phyloP scores from a whole-genome alignment of 2,797 vertebrate genomes.

The Furcifer pardalis region DNA sequence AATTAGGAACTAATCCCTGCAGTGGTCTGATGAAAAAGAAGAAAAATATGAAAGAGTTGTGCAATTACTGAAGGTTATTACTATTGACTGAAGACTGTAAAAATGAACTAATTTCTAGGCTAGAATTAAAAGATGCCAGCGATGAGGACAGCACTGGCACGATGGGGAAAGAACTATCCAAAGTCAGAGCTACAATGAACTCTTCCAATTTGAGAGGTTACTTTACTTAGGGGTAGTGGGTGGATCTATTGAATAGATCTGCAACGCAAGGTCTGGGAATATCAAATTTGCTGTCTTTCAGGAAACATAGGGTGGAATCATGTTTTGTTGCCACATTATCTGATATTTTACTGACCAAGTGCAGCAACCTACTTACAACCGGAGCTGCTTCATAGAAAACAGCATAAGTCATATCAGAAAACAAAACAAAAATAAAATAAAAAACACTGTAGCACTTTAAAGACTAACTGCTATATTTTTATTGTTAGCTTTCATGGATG shows the following conservation, averaged over 20 bases:
- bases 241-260: neutral
- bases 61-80: conserved; percentile 55
- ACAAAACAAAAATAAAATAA: too few relatives aligned
- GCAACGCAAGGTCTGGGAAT: neutral
- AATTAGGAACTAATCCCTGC: conserved; percentile 57
- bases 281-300: too few relatives aligned
- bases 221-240: neutral
- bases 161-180: neutral
- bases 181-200: neutral
- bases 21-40: conserved; percentile 49
- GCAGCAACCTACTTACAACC: neutral
- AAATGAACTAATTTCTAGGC: conserved; percentile 37
- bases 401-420: too few relatives aligned
- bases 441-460: too few relatives aligned
- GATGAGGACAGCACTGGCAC: neutral
- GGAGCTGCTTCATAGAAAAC: too few relatives aligned
- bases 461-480: too few relatives aligned
- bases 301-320: neutral
- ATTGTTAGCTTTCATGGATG: too few relatives aligned
- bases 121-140: conserved; percentile 31
- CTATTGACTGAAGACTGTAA: conserved; percentile 46
- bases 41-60: conserved; percentile 30
- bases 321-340: neutral
- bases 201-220: neutral
- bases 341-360: neutral